Conservation (phyloP, 2,797 vertebrate genomes). For the Ambastaia sidthimunki region DNA sequence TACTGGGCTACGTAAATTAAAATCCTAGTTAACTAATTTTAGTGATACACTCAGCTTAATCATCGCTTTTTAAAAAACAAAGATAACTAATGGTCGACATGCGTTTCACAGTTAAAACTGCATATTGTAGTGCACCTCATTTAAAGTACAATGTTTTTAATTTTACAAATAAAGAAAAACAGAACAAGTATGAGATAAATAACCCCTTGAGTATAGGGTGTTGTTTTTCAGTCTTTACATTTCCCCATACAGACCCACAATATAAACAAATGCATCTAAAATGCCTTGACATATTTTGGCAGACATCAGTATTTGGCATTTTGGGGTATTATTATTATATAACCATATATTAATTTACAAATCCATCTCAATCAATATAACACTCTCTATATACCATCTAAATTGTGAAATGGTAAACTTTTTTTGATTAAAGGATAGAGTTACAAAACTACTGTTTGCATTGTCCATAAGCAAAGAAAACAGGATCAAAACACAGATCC, state of each 20-base stretch:
- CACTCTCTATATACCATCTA: conserved; percentile 41
- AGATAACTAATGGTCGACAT: conserved; percentile 56
- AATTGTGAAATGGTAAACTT: conserved; percentile 36
- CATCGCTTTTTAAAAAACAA: conserved; percentile 39
- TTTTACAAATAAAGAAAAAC: conserved; percentile 40
- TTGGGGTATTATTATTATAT: conserved; percentile 39
- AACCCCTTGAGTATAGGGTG: conserved; percentile 38
- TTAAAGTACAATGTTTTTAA: conserved; percentile 58
- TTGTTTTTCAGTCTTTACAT: conserved; percentile 20
- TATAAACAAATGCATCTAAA: conserved; percentile 48
- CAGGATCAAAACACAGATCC: conserved; percentile 50
- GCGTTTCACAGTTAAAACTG: conserved; percentile 60
- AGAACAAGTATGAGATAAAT: conserved; percentile 47
- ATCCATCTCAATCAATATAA: conserved; percentile 40
- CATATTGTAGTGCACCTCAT: conserved; percentile 61
- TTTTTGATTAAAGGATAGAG: conserved; percentile 38
- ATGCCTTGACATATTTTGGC: conserved; percentile 64
- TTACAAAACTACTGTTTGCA: conserved; percentile 60
- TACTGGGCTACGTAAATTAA: conserved; percentile 42
- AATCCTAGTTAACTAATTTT: conserved; percentile 51
- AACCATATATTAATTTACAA: conserved; percentile 47
- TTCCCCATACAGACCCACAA: conserved; percentile 35
- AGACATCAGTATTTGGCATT: conserved; percentile 66
- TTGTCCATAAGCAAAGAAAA: conserved; percentile 50
- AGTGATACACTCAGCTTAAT: conserved; percentile 36